These are phyloP conservation scores for Platycnemis pennipes DNA, from an alignment of 2,888 invertebrate species.

Conservation along the genomic window DNA sequence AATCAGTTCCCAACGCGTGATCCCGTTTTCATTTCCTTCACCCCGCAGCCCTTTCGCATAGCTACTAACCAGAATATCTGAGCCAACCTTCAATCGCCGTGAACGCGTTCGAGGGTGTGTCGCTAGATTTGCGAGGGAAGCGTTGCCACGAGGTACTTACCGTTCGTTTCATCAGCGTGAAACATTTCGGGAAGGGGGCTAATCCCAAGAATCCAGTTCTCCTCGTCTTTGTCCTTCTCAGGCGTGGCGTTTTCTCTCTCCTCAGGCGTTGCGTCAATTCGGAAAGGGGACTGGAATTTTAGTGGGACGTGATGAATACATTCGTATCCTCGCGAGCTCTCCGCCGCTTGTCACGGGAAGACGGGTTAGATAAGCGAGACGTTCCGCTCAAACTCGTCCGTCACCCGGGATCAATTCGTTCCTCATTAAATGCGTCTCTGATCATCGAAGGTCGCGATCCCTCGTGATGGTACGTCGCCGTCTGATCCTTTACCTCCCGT, in stretches of 20 bases:
- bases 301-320: background rate
- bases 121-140: background rate
- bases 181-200: too few relatives aligned
- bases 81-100: background rate
- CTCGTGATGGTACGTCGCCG: too few relatives aligned
- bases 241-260: too few relatives aligned
- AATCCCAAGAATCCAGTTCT: too few relatives aligned
- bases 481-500: too few relatives aligned
- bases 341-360: background rate
- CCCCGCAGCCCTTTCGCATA: background rate
- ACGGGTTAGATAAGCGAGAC: background rate
- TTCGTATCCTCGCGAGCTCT: background rate
- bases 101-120: background rate
- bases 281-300: background rate
- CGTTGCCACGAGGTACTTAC: background rate
- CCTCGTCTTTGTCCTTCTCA: too few relatives aligned
- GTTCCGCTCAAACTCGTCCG: too few relatives aligned
- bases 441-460: too few relatives aligned
- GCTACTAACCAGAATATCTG: background rate
- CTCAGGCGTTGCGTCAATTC: too few relatives aligned
- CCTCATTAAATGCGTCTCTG: too few relatives aligned
- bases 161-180: background rate
- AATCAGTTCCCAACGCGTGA: too few relatives aligned
- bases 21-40: background rate
- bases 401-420: too few relatives aligned